phyloP scores from a whole-genome alignment of 2,888 invertebrate genomes.

The Bimastos eiseni region DNA sequence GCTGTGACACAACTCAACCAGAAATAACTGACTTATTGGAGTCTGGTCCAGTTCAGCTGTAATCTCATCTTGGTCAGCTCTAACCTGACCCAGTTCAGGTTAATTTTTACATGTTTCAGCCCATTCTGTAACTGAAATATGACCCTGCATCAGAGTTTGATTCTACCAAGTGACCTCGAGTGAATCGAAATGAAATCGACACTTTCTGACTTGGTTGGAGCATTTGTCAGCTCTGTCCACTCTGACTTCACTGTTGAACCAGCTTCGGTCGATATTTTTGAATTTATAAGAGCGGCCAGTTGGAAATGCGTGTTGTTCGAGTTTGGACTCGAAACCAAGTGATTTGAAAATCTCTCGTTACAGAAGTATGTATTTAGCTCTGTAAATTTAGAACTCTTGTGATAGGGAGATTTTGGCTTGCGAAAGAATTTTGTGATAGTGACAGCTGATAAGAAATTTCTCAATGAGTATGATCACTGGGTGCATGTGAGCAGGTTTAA shows the following conservation, averaged over 20 bases:
- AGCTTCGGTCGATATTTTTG: no score
- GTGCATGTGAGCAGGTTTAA: not conserved
- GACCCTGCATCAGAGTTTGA: not conserved
- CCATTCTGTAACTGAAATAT: not conserved
- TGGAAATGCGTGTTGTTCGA: not conserved
- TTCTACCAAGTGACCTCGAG: not conserved
- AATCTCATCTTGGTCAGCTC: not conserved
- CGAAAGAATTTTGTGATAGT: not conserved
- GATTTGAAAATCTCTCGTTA: not conserved
- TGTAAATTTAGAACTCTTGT: conserved; percentile 13
- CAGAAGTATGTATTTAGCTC: not conserved
- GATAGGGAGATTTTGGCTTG: not conserved
- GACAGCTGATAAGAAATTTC: not conserved
- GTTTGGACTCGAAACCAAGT: not conserved
- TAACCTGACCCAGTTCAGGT: not conserved
- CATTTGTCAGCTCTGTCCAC: not conserved
- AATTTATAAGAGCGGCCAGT: not conserved
- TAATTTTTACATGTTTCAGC: not conserved
- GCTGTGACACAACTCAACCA: not conserved
- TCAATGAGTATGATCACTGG: not conserved
- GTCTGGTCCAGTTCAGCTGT: not conserved
- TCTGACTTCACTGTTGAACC: not conserved
- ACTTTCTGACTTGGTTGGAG: not conserved
- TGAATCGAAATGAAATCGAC: not conserved
- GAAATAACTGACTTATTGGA: not conserved